Evolutionary conservation across 2,113 vertebrate genomes (phyloP).

Genomic region (Nothobranchius kuhntae): DNA sequence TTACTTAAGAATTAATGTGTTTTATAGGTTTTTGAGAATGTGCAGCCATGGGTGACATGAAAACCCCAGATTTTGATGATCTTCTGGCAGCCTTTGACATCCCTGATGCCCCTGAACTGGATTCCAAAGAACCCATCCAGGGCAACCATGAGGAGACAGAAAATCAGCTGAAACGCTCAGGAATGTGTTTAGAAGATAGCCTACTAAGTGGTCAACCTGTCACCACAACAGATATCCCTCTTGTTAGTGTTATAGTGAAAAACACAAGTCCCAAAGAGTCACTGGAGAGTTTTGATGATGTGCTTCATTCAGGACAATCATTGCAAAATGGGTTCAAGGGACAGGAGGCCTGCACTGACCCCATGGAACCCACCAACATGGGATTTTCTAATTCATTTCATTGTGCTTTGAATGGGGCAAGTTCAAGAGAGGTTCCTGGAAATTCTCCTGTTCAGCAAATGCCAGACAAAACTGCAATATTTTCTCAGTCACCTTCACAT

Average conservation of each 20-base stretch:
- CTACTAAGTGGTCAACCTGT: constrained; percentile 78
- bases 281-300: constrained; percentile 81
- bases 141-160: constrained; percentile 86
- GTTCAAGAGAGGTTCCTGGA: constrained; percentile 76
- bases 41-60: constrained; percentile 98
- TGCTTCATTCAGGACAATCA: constrained; percentile 75
- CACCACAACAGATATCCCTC: constrained; percentile 82
- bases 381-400: constrained; percentile 85
- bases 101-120: constrained; percentile 93
- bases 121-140: constrained; percentile 92
- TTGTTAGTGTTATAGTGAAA: constrained; percentile 95
- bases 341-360: constrained; percentile 74
- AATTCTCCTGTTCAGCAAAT: constrained; percentile 80
- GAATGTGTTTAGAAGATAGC: constrained; percentile 87
- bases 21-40: constrained; percentile 73
- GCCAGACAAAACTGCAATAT: constrained; percentile 81
- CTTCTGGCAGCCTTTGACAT: constrained; percentile 98
- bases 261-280: constrained; percentile 93
- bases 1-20: constrained; percentile 6
- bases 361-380: constrained; percentile 65
- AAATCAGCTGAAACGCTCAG: constrained; percentile 84
- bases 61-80: constrained; percentile 98
- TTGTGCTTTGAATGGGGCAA: constrained; percentile 87
- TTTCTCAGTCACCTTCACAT: constrained; percentile 86
- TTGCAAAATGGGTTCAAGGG: constrained; percentile 89